Evolutionary conservation across 2,797 vertebrate species (phyloP).

Genomic region (Linurgus olivaceus): DNA sequence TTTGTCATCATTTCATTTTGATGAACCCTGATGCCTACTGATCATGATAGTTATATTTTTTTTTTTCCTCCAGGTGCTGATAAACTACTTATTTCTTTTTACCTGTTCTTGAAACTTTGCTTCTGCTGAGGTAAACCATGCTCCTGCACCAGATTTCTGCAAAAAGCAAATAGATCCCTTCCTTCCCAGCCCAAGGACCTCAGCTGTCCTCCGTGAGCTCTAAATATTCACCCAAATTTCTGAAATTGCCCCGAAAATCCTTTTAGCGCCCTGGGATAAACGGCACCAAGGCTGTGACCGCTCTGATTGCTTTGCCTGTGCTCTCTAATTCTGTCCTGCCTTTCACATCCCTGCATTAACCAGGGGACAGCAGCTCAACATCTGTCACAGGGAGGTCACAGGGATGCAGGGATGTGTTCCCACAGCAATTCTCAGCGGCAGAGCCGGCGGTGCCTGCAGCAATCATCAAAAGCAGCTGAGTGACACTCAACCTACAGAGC

Average conservation of each 20-base stretch:
- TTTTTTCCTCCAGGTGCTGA: neutral
- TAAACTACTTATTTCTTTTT: neutral
- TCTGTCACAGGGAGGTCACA: rapidly evolving
- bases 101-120: neutral
- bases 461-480: neutral
- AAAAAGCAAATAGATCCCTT: neutral
- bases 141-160: neutral
- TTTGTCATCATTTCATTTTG: constrained; percentile 5
- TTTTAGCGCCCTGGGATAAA: neutral
- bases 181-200: neutral
- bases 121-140: neutral
- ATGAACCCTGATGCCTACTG: neutral
- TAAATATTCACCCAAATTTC: neutral
- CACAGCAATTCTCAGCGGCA: neutral
- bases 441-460: neutral
- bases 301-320: neutral
- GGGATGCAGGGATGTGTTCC: neutral
- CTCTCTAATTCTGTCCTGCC: neutral
- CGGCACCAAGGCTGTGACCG: neutral
- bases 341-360: neutral
- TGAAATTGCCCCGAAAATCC: neutral
- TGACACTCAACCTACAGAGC: rapidly evolving
- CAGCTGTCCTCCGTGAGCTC: neutral
- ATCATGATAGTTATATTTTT: neutral
- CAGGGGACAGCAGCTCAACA: rapidly evolving